These are phyloP conservation scores for Mustelus asterias DNA, from an alignment of 2,113 vertebrate genomes.

Conservation along the genomic window DNA sequence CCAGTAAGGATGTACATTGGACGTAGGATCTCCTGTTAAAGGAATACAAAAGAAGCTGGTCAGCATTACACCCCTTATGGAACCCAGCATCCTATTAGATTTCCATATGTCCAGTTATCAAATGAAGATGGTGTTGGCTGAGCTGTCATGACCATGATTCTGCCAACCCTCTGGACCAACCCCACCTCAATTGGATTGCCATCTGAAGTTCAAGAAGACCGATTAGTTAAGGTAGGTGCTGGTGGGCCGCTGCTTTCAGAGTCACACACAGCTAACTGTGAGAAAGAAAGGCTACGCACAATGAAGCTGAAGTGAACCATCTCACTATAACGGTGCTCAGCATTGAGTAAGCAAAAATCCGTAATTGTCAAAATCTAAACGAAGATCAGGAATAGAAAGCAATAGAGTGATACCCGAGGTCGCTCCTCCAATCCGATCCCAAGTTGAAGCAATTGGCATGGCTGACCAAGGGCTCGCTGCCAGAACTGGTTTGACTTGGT, in stretches of 20 bases:
- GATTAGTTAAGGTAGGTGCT: neutral
- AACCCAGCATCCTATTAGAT: neutral
- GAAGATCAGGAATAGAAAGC: neutral
- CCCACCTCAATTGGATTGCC: neutral
- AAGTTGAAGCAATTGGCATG: neutral
- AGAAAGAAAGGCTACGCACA: neutral
- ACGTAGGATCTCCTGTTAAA: neutral
- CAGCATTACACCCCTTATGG: neutral
- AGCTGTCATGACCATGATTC: neutral
- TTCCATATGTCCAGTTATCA: neutral
- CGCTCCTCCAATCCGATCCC: neutral
- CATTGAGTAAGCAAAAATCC: neutral
- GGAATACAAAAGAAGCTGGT: neutral
- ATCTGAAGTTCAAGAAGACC: neutral
- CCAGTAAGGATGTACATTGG: neutral
- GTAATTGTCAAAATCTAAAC: neutral
- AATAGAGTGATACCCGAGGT: neutral
- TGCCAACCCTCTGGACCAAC: neutral
- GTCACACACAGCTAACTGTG: neutral
- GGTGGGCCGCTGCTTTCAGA: neutral
- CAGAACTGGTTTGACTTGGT: neutral
- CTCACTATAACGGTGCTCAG: neutral
- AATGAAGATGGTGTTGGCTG: neutral
- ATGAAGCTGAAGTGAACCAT: neutral
- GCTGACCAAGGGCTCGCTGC: neutral